Evolutionary conservation across 1,140 invertebrate genomes (phyloP).

Genomic region (Agrilus planipennis): DNA sequence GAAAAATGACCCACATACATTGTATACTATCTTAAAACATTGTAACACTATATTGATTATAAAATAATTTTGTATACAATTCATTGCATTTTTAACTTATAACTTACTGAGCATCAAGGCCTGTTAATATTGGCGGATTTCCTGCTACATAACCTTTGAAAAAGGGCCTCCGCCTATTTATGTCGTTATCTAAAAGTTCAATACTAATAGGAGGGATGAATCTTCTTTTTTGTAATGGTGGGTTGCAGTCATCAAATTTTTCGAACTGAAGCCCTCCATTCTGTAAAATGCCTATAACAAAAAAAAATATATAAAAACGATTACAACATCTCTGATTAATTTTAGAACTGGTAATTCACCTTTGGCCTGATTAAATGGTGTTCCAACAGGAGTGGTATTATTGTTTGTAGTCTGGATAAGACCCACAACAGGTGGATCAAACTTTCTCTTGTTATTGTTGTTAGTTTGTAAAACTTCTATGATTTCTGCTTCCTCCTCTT

Average conservation of each 20-base stretch:
- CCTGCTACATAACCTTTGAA: conserved; percentile 32
- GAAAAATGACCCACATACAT: conserved; percentile 10
- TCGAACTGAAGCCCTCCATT: conserved; percentile 18
- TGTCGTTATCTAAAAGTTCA: conserved; percentile 2
- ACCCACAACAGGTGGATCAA: conserved; percentile 4
- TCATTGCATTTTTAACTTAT: conserved; percentile 1
- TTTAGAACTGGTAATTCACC: too few relatives aligned
- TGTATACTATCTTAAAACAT: neutral
- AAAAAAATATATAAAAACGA: too few relatives aligned
- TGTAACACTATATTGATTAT: too few relatives aligned
- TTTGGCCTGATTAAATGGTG: too few relatives aligned
- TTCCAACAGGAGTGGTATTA: too few relatives aligned
- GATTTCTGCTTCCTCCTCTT: conserved; percentile 36
- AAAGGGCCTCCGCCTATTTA: conserved; percentile 11
- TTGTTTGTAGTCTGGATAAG: too few relatives aligned
- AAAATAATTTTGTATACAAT: neutral
- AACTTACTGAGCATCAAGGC: conserved; percentile 24
- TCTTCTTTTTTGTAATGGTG: conserved; percentile 22
- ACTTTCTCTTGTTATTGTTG: conserved; percentile 13
- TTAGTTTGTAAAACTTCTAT: conserved; percentile 27
- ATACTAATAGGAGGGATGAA: conserved; percentile 11
- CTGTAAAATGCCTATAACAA: too few relatives aligned
- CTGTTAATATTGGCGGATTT: conserved; percentile 26
- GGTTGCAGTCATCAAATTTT: conserved; percentile 22
- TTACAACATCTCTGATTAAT: too few relatives aligned